phyloP scores from a whole-genome alignment of 1,140 invertebrate genomes.

The Meloidogyne chitwoodi region DNA sequence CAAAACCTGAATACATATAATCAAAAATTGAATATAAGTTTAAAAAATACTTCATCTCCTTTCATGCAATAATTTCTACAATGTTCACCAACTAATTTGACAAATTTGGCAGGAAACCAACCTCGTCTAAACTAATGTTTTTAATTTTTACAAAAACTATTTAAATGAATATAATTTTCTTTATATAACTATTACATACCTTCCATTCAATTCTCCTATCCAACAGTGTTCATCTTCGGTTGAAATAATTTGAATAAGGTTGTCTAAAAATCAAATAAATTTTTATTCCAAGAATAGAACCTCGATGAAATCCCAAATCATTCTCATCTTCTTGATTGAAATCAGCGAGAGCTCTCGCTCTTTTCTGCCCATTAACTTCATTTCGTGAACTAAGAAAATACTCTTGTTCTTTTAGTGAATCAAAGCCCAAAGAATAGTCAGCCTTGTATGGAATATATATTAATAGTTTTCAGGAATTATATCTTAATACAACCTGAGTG shows the following conservation, averaged over 20 bases:
- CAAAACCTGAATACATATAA: slow-evolving; percentile 63
- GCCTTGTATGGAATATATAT: slow-evolving; percentile 8
- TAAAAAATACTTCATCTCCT: slow-evolving; percentile 78
- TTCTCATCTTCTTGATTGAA: slow-evolving; percentile 97
- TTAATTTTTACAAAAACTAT: background rate
- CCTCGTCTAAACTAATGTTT: slow-evolving; percentile 66
- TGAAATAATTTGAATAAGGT: slow-evolving; percentile 72
- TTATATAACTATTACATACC: slow-evolving; percentile 59
- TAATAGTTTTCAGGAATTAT: background rate
- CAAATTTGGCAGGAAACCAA: slow-evolving; percentile 85
- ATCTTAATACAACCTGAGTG: slow-evolving; percentile 34
- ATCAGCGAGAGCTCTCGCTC: slow-evolving; percentile 91
- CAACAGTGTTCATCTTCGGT: slow-evolving; percentile 99
- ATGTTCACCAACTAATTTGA: slow-evolving; percentile 80
- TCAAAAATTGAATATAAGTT: background rate
- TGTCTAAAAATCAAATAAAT: slow-evolving; percentile 23
- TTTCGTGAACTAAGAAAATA: slow-evolving; percentile 84
- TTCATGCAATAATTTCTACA: slow-evolving; percentile 88
- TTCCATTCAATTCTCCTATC: slow-evolving; percentile 95
- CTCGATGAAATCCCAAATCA: slow-evolving; percentile 79
- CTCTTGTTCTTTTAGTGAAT: slow-evolving; percentile 77
- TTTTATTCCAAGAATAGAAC: no score
- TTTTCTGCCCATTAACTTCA: slow-evolving; percentile 72
- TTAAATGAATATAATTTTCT: background rate
- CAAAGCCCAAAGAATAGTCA: slow-evolving; percentile 27